These are phyloP conservation scores for Ptyas mucosa DNA, from an alignment of 2,113 vertebrate species.

Conservation along the genomic window DNA sequence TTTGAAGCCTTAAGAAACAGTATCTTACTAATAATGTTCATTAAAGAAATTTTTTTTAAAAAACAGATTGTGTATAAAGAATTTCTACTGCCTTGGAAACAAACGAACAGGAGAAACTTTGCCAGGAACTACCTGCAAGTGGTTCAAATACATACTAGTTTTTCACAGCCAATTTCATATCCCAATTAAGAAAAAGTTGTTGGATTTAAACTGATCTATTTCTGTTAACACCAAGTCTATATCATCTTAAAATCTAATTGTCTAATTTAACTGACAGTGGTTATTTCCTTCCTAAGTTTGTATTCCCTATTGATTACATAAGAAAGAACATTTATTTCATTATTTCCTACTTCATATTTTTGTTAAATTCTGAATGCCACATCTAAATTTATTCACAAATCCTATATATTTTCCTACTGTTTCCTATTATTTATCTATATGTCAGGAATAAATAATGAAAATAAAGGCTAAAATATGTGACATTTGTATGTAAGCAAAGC, in stretches of 20 bases:
- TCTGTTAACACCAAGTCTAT: not conserved
- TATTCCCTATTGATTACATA: not conserved
- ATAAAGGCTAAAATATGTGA: constrained; percentile 51
- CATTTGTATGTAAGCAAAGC: constrained; percentile 51
- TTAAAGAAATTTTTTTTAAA: constrained; percentile 50
- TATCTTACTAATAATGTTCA: constrained; percentile 60
- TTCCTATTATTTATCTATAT: constrained; percentile 37
- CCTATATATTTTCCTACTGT: constrained; percentile 53
- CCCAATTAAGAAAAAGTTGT: constrained; percentile 17
- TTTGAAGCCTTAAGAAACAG: constrained; percentile 60
- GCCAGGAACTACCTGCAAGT: constrained; percentile 47
- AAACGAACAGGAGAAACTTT: constrained; percentile 54
- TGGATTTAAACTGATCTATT: constrained; percentile 13
- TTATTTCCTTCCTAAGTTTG: not conserved
- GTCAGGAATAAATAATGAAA: constrained; percentile 60
- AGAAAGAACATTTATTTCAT: constrained; percentile 25
- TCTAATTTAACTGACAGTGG: not conserved
- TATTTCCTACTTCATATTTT: constrained; percentile 39
- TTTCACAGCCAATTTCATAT: constrained; percentile 35
- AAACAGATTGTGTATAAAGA: constrained; percentile 61
- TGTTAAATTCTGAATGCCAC: constrained; percentile 26
- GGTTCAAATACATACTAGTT: constrained; percentile 37
- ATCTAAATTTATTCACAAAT: constrained; percentile 51
- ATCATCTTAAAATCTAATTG: not conserved
- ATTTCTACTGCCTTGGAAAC: constrained; percentile 54